These are phyloP conservation scores for Campylomormyrus numenius DNA, from an alignment of 2,113 vertebrate species.

Conservation along the genomic window DNA sequence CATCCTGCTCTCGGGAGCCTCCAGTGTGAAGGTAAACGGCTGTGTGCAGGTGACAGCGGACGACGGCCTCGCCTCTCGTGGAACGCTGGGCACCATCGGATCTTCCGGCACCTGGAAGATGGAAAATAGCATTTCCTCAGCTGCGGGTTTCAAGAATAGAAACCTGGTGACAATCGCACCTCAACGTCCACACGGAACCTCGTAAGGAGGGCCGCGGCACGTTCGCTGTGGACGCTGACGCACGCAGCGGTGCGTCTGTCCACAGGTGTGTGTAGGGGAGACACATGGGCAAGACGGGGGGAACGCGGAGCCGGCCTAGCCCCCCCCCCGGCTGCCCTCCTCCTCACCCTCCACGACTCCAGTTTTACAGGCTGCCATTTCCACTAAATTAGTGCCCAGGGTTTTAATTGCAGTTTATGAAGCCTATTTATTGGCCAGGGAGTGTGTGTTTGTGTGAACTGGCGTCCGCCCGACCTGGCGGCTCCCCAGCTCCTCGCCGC, in stretches of 20 bases:
- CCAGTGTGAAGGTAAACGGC: neutral
- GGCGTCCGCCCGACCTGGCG: neutral
- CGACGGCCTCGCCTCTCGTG: neutral
- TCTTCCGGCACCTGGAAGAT: neutral
- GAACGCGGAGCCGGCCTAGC: neutral
- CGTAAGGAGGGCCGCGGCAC: neutral
- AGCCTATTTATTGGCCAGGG: slow-evolving; percentile 57
- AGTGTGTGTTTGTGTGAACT: slow-evolving; percentile 13
- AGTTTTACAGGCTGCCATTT: slow-evolving; percentile 62
- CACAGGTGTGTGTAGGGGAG: neutral
- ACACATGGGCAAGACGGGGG: neutral
- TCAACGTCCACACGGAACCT: neutral
- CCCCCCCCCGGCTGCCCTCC: neutral
- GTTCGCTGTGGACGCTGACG: neutral
- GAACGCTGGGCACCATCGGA: neutral
- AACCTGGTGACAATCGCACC: neutral
- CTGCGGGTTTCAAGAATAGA: neutral
- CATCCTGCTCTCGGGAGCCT: neutral
- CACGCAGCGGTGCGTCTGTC: neutral
- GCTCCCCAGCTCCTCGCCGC: slow-evolving; percentile 35
- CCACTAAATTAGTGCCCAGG: slow-evolving; percentile 70
- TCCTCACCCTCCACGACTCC: slow-evolving; percentile 17
- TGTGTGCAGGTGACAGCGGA: neutral
- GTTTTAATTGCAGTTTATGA: slow-evolving; percentile 72
- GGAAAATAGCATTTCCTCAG: neutral